Base-by-base conservation (phyloP, 2,113 vertebrate genomes). In the Engraulis encrasicolus region DNA sequence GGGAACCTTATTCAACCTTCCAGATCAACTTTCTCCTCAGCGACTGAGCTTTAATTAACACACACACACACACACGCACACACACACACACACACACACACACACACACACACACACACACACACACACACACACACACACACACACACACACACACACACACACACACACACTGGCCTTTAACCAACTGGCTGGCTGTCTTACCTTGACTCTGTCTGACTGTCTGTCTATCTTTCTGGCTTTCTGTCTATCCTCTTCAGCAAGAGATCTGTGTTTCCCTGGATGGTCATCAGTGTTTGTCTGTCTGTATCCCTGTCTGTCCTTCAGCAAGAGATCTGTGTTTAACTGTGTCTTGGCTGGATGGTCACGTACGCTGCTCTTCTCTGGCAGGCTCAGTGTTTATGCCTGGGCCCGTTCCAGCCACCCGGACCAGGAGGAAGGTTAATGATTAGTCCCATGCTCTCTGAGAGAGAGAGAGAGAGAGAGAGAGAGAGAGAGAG, bases 371-470 rank as follows among this genome's bases (percentile, higher is more conserved):
- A 94, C 88, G 78, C 85, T 82, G 78, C 86, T 58, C 87, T 91
- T 92, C 87, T 84, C 89, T 94, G 92, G 92, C 92, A 91, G 88
- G 74, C 90, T 81, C 83, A 88, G 82, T 84, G 91, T 90, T 91
- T 89, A 83, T 88, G 88, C 85, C 88, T 92, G 93, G 92, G 88
- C 86, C 86, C 37, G 45, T 92, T 94, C 92, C 93, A 93, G 81
- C 61, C 91, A 87, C 88, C 86, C 90, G 89, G 88, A 89, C 79
- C 90, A 92, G 89, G 88, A 89, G 89, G n/a, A 90, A 91, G 93
- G 93, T 95, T 94, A 94, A 94, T 95, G 86, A 94, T 95, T 93
- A 94, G 91, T 94, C 93, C 92, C 91, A 92, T 91, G 92, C 91
- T 92, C 90, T 89, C 11, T 80, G 89, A 86, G 79, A 38, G 79